phyloP scores from a whole-genome alignment of 2,888 invertebrate species.

The Drosophila greeni region DNA sequence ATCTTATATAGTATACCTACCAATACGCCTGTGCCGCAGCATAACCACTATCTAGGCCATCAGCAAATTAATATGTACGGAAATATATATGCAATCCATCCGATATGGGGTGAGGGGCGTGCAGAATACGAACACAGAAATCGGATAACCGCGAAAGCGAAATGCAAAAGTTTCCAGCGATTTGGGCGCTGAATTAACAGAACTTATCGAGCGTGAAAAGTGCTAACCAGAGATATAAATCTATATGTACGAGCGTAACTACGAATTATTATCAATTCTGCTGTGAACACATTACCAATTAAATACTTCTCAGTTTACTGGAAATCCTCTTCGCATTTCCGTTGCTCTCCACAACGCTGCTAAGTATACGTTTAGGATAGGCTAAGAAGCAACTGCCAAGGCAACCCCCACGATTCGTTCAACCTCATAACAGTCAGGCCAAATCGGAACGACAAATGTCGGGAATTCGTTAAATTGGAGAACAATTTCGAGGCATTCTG shows the following conservation, averaged over 20 bases:
- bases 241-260: constrained; percentile 10
- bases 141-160: constrained; percentile 43
- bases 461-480: constrained; percentile 29
- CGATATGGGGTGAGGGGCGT: constrained; percentile 12
- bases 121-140: constrained; percentile 17
- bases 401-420: constrained; percentile 15
- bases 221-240: constrained; percentile 16
- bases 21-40: constrained; percentile 57
- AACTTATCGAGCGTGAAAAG: constrained; percentile 42
- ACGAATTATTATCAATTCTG: constrained; percentile 28
- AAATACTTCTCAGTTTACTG: constrained; percentile 15
- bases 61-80: constrained; percentile 59
- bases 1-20: constrained; percentile 46
- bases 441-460: too few species aligned
- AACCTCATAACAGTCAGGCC: constrained; percentile 7
- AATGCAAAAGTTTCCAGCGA: constrained; percentile 31
- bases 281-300: constrained; percentile 28
- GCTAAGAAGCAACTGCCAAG: constrained; percentile 38
- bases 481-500: constrained; percentile 38
- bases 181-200: constrained; percentile 49
- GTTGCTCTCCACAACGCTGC: constrained; percentile 12
- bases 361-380: constrained; percentile 16
- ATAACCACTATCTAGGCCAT: constrained; percentile 59
- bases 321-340: constrained; percentile 11
- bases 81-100: constrained; percentile 29